phyloP scores from a whole-genome alignment of 2,113 vertebrate genomes.

The Uria aalge region DNA sequence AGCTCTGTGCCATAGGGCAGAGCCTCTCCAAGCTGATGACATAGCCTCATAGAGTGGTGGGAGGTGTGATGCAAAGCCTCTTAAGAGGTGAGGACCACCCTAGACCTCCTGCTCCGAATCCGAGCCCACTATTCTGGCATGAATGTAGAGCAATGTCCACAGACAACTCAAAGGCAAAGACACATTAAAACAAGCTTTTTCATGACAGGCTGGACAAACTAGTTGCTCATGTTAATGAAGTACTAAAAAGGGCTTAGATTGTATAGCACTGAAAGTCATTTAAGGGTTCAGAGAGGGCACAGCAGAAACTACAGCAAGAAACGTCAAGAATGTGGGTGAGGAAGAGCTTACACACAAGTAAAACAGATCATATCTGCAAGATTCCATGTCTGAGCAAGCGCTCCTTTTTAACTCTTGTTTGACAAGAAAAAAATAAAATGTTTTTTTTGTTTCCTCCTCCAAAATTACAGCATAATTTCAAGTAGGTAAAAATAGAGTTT shows the following conservation, averaged over 20 bases:
- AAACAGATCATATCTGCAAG: neutral
- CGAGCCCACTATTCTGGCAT: neutral
- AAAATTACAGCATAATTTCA: neutral
- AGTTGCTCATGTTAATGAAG: neutral
- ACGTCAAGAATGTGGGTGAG: conserved; percentile 9
- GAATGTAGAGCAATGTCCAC: neutral
- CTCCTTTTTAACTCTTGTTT: neutral
- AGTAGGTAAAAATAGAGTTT: conserved; percentile 28
- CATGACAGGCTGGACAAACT: neutral
- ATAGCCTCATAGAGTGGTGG: neutral
- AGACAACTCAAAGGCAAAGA: neutral
- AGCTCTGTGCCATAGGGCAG: neutral
- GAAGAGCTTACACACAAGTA: neutral
- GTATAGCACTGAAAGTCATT: neutral
- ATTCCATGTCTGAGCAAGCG: neutral
- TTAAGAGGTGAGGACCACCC: neutral
- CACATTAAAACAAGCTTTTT: neutral
- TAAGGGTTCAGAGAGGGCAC: neutral
- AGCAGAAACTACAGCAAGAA: neutral
- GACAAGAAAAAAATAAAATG: rapidly evolving
- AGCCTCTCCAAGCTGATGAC: neutral
- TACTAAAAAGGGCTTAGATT: neutral
- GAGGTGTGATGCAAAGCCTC: neutral
- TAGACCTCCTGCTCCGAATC: neutral
- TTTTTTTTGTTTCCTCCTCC: neutral